phyloP scores from a whole-genome alignment of 1,140 invertebrate genomes.

The Copidosoma floridanum region DNA sequence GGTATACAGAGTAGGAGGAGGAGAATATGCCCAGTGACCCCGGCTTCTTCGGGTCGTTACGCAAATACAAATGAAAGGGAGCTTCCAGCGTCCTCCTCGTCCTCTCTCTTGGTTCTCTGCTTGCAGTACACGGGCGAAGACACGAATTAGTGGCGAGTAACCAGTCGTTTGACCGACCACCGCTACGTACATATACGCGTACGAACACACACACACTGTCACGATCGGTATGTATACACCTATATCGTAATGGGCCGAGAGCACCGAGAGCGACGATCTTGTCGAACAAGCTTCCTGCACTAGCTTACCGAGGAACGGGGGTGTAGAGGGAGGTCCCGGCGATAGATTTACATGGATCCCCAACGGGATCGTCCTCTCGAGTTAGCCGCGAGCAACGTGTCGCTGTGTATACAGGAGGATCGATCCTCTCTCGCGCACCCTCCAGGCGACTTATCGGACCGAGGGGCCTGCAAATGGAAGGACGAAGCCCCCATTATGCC shows the following conservation, averaged over 20 bases:
- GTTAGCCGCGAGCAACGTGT: no score
- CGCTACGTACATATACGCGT: background rate
- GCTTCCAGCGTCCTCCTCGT: background rate
- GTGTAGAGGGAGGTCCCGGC: no score
- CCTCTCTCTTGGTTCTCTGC: background rate
- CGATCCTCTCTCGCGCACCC: no score
- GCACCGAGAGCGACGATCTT: constrained; percentile 15
- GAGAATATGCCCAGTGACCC: no score
- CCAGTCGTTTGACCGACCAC: constrained; percentile 13
- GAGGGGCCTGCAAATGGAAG: no score
- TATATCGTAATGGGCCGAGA: constrained; percentile 17
- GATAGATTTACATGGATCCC: constrained; percentile 5
- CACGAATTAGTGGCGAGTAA: constrained; percentile 21
- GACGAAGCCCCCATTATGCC: no score
- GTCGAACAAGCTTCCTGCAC: constrained; percentile 12
- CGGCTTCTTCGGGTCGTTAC: constrained; percentile 8
- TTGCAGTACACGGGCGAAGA: background rate
- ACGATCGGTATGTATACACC: no score
- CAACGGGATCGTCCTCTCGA: background rate
- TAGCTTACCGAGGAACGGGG: background rate
- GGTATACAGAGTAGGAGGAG: no score
- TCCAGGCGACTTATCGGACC: no score
- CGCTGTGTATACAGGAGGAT: no score
- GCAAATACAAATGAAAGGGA: constrained; percentile 25
- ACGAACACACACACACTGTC: no score